A percentile compares a stretch with the other conserved stretches of the same genome.
Conservation (phyloP, 2,797 vertebrate genomes). For the Pogonophryne albipinna region DNA sequence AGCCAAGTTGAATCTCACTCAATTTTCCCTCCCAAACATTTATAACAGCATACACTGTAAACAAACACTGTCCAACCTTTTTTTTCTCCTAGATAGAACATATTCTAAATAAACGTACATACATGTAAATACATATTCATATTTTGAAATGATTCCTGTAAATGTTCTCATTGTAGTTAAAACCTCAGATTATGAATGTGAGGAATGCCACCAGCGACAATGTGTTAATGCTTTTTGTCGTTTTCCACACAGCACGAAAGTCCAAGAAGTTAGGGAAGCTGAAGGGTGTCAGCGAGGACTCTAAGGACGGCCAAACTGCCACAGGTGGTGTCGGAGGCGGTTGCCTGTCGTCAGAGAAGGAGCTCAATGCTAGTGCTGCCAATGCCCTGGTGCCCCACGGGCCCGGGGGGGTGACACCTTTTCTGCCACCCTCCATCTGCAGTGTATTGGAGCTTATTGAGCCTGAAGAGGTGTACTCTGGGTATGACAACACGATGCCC, state of each 20-base stretch:
- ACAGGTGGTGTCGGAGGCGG: constrained; percentile 67
- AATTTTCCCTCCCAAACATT: no score
- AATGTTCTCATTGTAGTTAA: constrained; percentile 3
- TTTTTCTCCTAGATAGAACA: background rate
- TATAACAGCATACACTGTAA: background rate
- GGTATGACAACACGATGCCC: constrained; percentile 93
- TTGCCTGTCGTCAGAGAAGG: constrained; percentile 90
- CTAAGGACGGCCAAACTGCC: constrained; percentile 87
- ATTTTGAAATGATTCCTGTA: background rate
- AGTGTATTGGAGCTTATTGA: constrained; percentile 96
- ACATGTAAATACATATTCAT: background rate
- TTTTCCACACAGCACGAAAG: constrained; percentile 89
- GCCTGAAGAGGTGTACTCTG: constrained; percentile 94
- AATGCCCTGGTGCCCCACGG: constrained; percentile 92
- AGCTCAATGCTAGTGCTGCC: constrained; percentile 87
- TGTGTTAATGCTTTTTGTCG: constrained; percentile 28
- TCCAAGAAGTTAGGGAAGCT: constrained; percentile 98
- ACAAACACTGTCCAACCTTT: background rate
- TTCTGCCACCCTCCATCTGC: constrained; percentile 89
- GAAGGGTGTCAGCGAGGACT: constrained; percentile 94
- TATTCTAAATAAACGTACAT: no score
- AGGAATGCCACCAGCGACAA: constrained; percentile 13
- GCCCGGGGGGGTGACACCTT: constrained; percentile 87
- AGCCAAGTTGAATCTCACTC: no score
- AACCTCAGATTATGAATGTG: constrained; percentile 11